Percentiles rank a stretch among this genome's conserved stretches.
Conservation (phyloP, 2,888 invertebrate species). For the Steinernema scapterisci region DNA sequence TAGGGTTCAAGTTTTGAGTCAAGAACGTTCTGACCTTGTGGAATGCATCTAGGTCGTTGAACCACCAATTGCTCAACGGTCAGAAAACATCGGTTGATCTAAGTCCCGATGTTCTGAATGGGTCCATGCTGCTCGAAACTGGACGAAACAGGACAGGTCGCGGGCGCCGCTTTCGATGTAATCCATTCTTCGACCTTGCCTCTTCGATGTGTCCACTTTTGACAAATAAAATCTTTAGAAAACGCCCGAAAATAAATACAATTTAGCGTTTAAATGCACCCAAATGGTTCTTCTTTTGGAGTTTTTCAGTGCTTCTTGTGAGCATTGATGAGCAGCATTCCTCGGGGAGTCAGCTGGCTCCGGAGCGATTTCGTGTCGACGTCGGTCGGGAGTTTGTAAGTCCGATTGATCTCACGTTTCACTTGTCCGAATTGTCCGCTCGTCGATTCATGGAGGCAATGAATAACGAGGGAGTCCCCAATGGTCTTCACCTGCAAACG, state of each 20-base stretch:
- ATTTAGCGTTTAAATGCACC: not conserved
- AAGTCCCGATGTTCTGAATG: too few species aligned
- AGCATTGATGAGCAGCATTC: conserved; percentile 34
- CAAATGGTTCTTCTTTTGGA: not conserved
- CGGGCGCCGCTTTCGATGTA: too few species aligned
- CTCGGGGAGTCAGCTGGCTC: conserved; percentile 32
- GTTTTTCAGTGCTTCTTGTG: conserved; percentile 37
- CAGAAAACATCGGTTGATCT: too few species aligned
- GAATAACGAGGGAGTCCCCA: conserved; percentile 32
- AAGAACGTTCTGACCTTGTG: too few species aligned
- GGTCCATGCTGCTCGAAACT: too few species aligned
- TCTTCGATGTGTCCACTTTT: too few species aligned
- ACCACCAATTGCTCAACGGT: too few species aligned
- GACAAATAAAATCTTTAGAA: too few species aligned
- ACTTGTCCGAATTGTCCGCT: conserved; percentile 29
- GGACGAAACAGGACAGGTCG: too few species aligned
- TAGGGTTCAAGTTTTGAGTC: too few species aligned
- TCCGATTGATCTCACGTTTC: conserved; percentile 27
- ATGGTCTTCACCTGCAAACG: conserved; percentile 29
- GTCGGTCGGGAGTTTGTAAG: conserved; percentile 34
- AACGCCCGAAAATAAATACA: conserved; percentile 8
- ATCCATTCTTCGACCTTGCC: too few species aligned
- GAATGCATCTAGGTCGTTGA: too few species aligned
- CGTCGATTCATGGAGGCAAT: conserved; percentile 31
- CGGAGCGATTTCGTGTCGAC: conserved; percentile 35